These are phyloP conservation scores for Pteropus rufus DNA, from an alignment of 2,797 vertebrate genomes.

Conservation along the genomic window DNA sequence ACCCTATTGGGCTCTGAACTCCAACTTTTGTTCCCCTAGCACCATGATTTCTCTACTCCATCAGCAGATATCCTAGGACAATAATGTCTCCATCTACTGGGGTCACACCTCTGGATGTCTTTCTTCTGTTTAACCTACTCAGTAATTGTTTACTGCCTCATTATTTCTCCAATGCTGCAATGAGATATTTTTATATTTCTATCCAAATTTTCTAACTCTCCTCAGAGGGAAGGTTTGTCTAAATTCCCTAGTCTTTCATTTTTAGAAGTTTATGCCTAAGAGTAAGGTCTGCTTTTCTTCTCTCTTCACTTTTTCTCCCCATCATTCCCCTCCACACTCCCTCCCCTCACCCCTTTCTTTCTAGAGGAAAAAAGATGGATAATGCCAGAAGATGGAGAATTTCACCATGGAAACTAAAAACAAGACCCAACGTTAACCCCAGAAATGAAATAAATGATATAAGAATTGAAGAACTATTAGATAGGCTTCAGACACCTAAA, in stretches of 20 bases:
- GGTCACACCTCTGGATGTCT: neutral
- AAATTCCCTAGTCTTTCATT: neutral
- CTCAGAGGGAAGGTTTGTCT: neutral
- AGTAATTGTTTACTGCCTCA: neutral
- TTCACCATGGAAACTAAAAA: neutral
- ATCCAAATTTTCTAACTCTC: neutral
- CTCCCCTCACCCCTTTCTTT: accelerated
- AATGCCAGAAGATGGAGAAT: neutral
- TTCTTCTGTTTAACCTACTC: neutral
- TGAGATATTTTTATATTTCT: neutral
- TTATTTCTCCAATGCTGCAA: neutral
- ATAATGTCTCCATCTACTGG: neutral
- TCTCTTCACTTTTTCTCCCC: neutral
- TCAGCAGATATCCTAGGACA: neutral
- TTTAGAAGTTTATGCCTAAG: neutral
- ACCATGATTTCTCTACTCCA: neutral
- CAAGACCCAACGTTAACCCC: neutral
- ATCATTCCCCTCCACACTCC: neutral
- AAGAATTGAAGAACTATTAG: conserved; percentile 16
- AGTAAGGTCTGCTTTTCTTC: neutral
- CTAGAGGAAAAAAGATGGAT: neutral
- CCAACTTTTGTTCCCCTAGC: neutral
- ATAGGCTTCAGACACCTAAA: neutral
- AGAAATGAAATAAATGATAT: neutral
- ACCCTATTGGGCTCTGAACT: neutral